Evolutionary conservation across 2,888 invertebrate genomes (phyloP).

Genomic region (Blera fallax): DNA sequence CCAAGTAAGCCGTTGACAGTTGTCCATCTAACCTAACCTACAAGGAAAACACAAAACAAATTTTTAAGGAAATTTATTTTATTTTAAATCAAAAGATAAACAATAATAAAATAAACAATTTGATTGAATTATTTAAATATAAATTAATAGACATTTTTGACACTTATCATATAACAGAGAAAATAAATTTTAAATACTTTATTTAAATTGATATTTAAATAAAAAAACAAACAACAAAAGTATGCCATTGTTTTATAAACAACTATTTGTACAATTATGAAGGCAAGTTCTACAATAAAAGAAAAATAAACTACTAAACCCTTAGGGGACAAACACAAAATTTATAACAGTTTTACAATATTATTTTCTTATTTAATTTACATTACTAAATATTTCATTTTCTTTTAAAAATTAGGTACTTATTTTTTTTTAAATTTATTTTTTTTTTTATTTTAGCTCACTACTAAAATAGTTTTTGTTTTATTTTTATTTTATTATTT

Average conservation of each 20-base stretch:
- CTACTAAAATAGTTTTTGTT: constrained; percentile 33
- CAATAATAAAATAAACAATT: constrained; percentile 6
- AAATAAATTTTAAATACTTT: constrained; percentile 1
- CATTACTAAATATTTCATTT: constrained; percentile 17
- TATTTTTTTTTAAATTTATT: constrained; percentile 31
- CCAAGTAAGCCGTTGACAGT: too few species aligned
- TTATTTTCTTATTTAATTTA: constrained; percentile 33
- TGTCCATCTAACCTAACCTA: too few species aligned
- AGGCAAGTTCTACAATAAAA: constrained; percentile 65
- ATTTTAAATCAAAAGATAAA: constrained; percentile 33
- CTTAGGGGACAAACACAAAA: background rate
- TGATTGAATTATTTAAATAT: constrained; percentile 31
- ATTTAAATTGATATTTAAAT: background rate
- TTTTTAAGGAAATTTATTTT: constrained; percentile 49
- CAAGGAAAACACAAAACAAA: too few species aligned
- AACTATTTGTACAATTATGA: constrained; percentile 70
- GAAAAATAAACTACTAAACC: background rate
- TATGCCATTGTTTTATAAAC: constrained; percentile 58
- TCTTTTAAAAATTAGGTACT: constrained; percentile 69
- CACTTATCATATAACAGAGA: constrained; percentile 1
- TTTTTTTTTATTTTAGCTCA: constrained; percentile 29
- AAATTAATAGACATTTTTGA: constrained; percentile 46
- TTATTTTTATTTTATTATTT: constrained; percentile 27
- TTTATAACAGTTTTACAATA: constrained; percentile 32
- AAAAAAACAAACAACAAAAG: constrained; percentile 5